Percentiles rank a stretch among this genome's conserved stretches.
Conservation (phyloP, 2,888 invertebrate species). For the Neoitamus cyanurus region DNA sequence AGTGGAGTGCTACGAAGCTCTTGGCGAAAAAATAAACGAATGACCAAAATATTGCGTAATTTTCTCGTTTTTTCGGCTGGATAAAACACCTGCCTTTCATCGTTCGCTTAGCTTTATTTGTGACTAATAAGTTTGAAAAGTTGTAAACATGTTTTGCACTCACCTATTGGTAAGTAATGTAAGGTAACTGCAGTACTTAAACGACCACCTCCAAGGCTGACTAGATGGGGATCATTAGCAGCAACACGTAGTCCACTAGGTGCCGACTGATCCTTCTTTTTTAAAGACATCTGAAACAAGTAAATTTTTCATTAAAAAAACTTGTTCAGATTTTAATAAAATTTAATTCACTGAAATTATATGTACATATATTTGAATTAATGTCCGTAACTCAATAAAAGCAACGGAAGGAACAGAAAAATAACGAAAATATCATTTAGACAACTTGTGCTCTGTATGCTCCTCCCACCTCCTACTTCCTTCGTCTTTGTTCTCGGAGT, state of each 20-base stretch:
- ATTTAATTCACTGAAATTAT: background rate
- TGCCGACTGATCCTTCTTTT: constrained; percentile 64
- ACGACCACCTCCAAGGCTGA: constrained; percentile 89
- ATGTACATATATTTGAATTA: too few species aligned
- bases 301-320: background rate
- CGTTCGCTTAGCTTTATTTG: background rate
- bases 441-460: too few species aligned
- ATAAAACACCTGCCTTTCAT: background rate
- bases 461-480: too few species aligned
- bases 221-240: constrained; percentile 89
- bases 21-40: background rate
- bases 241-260: constrained; percentile 69
- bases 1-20: background rate
- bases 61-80: background rate
- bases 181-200: constrained; percentile 92
- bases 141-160: constrained; percentile 53
- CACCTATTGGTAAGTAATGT: constrained; percentile 90
- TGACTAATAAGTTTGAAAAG: background rate
- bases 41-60: background rate
- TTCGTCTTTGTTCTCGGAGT: too few species aligned
- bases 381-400: too few species aligned
- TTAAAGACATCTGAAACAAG: constrained; percentile 64
- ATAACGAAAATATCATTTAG: too few species aligned
- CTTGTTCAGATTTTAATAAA: background rate
- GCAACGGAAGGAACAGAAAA: too few species aligned